Evolutionary conservation across 1,140 invertebrate species (phyloP).

Genomic region (Heliconius eleuchia): DNA sequence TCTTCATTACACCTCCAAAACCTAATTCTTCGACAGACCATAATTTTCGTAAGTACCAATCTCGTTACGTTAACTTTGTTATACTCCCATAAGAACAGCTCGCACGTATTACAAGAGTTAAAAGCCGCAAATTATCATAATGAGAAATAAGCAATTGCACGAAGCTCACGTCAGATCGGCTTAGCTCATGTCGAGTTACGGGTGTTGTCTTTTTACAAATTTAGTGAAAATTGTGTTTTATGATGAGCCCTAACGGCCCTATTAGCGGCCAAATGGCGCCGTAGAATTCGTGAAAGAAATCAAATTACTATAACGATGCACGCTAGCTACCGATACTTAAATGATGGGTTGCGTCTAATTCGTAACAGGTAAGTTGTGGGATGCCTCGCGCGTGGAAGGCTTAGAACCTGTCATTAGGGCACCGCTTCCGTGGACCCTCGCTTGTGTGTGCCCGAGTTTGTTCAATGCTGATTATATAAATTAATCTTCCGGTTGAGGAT

Average conservation of each 20-base stretch:
- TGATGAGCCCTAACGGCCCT: constrained; percentile 58
- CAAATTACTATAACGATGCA: constrained; percentile 77
- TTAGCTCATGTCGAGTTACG: constrained; percentile 62
- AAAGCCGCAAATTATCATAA: constrained; percentile 55
- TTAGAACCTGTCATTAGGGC: constrained; percentile 54
- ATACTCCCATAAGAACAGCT: constrained; percentile 17
- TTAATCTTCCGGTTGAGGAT: constrained; percentile 41
- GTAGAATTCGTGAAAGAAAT: constrained; percentile 71
- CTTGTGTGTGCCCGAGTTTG: constrained; percentile 45
- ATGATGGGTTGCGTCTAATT: constrained; percentile 77
- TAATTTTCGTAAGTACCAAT: constrained; percentile 34
- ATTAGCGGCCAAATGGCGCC: constrained; percentile 76
- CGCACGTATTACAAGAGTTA: constrained; percentile 38
- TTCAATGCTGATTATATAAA: constrained; percentile 49
- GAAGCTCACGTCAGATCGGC: constrained; percentile 66
- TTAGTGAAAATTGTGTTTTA: constrained; percentile 65
- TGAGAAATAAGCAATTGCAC: constrained; percentile 72
- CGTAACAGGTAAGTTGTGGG: constrained; percentile 62
- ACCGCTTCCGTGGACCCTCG: constrained; percentile 38
- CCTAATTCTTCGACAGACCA: constrained; percentile 33
- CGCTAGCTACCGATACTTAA: constrained; percentile 74
- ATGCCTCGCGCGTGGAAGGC: constrained; percentile 61
- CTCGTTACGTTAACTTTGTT: constrained; percentile 33
- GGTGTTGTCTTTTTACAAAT: constrained; percentile 53
- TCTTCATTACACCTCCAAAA: constrained; percentile 30